Percentiles rank a stretch among this genome's conserved stretches.
phyloP scores from a whole-genome alignment of 1,140 invertebrate species.

The Calliopsis andreniformis region DNA sequence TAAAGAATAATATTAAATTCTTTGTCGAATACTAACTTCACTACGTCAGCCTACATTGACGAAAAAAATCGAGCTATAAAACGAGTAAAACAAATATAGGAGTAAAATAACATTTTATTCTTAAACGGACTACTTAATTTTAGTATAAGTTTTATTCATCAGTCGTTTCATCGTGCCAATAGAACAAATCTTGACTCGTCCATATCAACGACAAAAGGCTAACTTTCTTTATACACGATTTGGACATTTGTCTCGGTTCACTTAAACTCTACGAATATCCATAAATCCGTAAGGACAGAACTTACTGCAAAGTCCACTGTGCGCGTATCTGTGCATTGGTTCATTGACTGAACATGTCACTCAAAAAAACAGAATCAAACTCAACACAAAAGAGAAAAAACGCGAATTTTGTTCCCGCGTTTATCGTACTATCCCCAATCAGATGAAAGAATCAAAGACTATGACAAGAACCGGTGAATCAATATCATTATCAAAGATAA shows the following conservation, averaged over 20 bases:
- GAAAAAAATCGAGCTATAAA: neutral
- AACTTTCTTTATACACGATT: constrained; percentile 2
- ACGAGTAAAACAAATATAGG: neutral
- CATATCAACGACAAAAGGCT: neutral
- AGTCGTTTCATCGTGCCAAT: constrained; percentile 38
- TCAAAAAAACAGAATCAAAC: constrained; percentile 4
- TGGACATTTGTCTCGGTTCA: constrained; percentile 4
- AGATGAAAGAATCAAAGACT: neutral
- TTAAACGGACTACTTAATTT: constrained; percentile 21
- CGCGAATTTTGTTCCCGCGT: constrained; percentile 11
- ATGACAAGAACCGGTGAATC: neutral
- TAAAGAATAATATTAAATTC: neutral
- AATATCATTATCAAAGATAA: neutral
- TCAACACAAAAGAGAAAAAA: constrained; percentile 25
- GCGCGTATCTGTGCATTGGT: constrained; percentile 18
- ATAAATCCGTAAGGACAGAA: constrained; percentile 21
- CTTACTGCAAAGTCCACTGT: constrained; percentile 6
- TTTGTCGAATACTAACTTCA: neutral
- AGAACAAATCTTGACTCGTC: neutral
- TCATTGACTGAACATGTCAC: neutral
- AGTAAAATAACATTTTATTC: neutral
- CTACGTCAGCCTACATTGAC: neutral
- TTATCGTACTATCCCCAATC: neutral
- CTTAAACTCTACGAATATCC: constrained; percentile 13
- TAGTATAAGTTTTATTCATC: constrained; percentile 5